Conservation (phyloP, 92 coral and sea anemone genomes). For the Galaxea fascicularis region DNA sequence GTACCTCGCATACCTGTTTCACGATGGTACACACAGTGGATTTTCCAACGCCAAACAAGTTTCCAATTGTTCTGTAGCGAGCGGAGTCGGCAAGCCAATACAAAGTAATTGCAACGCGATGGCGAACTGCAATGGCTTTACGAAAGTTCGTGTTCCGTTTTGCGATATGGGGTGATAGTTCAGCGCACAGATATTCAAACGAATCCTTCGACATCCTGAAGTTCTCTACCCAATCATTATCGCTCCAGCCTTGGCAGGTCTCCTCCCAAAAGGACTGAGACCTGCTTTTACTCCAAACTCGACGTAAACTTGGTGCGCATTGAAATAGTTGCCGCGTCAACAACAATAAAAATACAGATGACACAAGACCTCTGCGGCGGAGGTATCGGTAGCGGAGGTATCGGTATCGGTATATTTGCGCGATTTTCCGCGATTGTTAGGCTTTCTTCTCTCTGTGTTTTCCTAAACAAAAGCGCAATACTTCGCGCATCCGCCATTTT, state of each 20-base stretch:
- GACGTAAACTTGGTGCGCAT: conserved; percentile 19
- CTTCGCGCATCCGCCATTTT: background rate
- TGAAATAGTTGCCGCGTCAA: conserved; percentile 35
- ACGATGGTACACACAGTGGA: conserved; percentile 57
- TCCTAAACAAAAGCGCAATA: conserved; percentile 7
- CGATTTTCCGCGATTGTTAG: conserved; percentile 19
- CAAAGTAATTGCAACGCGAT: conserved; percentile 56
- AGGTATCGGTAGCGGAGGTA: background rate
- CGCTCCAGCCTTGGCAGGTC: conserved; percentile 43
- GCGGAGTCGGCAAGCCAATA: conserved; percentile 61
- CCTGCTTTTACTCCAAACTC: conserved; percentile 32
- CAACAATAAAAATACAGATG: conserved; percentile 30
- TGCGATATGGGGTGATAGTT: conserved; percentile 49
- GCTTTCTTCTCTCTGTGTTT: conserved; percentile 8
- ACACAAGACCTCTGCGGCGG: background rate
- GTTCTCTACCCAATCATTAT: conserved; percentile 52
- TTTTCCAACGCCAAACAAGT: conserved; percentile 62
- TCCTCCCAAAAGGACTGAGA: conserved; percentile 24
- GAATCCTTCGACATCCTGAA: conserved; percentile 45
- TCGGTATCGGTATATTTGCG: background rate
- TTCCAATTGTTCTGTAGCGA: conserved; percentile 51
- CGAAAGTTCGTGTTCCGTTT: conserved; percentile 57
- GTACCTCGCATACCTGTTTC: too few relatives aligned
- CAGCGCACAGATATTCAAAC: conserved; percentile 49
- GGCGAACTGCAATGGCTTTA: conserved; percentile 48